phyloP scores from a whole-genome alignment of 2,888 invertebrate species.

The Macrophya alboannulata region DNA sequence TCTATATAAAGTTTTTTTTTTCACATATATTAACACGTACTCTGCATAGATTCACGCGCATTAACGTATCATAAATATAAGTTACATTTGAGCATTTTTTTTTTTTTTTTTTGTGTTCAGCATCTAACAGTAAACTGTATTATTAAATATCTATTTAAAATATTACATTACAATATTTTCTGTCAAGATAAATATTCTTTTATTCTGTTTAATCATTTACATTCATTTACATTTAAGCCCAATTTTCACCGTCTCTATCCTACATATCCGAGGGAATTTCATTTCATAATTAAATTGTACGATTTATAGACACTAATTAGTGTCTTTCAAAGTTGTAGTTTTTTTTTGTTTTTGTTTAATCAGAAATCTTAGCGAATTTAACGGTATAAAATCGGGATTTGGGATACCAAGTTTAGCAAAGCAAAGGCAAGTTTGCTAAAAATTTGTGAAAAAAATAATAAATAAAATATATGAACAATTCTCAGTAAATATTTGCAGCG shows the following conservation, averaged over 20 bases:
- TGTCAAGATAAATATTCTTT: conserved; percentile 41
- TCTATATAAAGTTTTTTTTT: conserved; percentile 40
- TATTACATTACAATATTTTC: conserved; percentile 32
- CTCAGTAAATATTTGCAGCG: background rate
- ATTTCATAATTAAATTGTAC: background rate
- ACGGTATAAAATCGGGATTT: background rate
- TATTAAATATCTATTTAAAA: conserved; percentile 38
- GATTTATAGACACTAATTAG: background rate
- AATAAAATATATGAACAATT: background rate
- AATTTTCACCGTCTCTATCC: conserved; percentile 10
- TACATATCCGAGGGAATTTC: background rate
- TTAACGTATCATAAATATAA: conserved; percentile 70
- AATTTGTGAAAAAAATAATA: background rate
- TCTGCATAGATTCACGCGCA: background rate
- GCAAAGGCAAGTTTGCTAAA: background rate
- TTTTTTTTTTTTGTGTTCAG: conserved; percentile 60
- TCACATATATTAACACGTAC: conserved; percentile 64
- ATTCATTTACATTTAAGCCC: conserved; percentile 42
- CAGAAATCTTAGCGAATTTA: background rate
- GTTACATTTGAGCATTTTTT: conserved; percentile 72
- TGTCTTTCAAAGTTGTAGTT: background rate
- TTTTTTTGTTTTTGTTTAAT: background rate
- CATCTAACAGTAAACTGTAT: conserved; percentile 42
- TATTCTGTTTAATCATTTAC: conserved; percentile 41
- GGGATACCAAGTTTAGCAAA: background rate